A percentile compares a stretch with the other conserved stretches of the same genome.
These are phyloP conservation scores for Brachionus plicatilis DNA, from an alignment of 1,140 invertebrate species.

Conservation along the genomic window DNA sequence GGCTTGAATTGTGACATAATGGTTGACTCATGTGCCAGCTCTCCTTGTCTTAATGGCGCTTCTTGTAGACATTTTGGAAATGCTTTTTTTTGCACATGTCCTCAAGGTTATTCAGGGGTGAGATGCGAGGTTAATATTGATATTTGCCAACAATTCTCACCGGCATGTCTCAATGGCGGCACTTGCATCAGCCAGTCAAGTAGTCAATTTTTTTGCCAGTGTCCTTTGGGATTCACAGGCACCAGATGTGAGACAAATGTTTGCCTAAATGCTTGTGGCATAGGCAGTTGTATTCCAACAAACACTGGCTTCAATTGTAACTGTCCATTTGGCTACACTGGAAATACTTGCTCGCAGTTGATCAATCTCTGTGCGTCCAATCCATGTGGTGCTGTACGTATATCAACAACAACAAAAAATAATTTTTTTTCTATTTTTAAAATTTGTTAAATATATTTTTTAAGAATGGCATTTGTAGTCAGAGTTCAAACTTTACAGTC, in stretches of 20 bases:
- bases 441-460: not conserved
- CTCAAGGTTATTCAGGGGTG: constrained; percentile 1
- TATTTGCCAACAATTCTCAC: not conserved
- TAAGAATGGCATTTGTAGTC: constrained; percentile 18
- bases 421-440: not conserved
- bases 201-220: constrained; percentile 66
- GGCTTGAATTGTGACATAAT: constrained; percentile 47
- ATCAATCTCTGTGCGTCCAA: constrained; percentile 84
- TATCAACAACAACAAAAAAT: not conserved
- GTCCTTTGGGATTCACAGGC: not conserved
- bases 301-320: constrained; percentile 60
- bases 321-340: constrained; percentile 66
- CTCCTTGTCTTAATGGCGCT: constrained; percentile 43
- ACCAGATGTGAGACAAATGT: constrained; percentile 36
- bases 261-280: constrained; percentile 37
- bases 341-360: constrained; percentile 63
- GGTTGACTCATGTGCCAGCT: constrained; percentile 44
- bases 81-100: constrained; percentile 30
- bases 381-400: constrained; percentile 43
- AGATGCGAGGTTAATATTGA: constrained; percentile 40
- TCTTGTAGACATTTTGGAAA: not conserved
- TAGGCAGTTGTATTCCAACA: constrained; percentile 38
- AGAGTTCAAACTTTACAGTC: not conserved
- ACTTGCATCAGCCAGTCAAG: constrained; percentile 70
- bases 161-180: constrained; percentile 71